Base-by-base conservation (phyloP, 2,888 invertebrate species). In the Brachynemurus nebulosus region DNA sequence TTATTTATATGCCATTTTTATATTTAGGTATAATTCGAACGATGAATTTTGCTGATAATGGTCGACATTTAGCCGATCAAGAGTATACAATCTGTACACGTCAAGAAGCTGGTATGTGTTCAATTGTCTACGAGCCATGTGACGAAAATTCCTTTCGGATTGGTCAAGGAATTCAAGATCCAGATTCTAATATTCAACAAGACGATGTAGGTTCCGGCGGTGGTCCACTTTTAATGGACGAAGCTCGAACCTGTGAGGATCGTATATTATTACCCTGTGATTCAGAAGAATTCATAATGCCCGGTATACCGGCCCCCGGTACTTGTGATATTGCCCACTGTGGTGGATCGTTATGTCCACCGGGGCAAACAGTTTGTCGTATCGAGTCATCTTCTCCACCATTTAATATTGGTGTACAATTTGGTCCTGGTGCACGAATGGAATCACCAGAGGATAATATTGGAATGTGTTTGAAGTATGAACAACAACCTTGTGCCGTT, bases 41-140 rank as follows among this genome's bases (percentile, higher is more conserved):
- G 0, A 79, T 86, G 62, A 88, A 88, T 63, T 88, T 79, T 58
- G 81, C 86, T 1, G 77, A 79, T 19, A 88, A 88, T 55, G 88
- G 88, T 0, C 73, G 88, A 0, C 85, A 86, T 57, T 65, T 88
- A 19, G 80, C 88, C 1, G 70, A 76, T 50, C 86, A 86, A 57
- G 78, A 86, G 53, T 86, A 89, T 64, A 72, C 73, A 41, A 74
- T 84, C 6, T 89, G 88, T 57, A 70, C 86, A 50, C 67, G 85
- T 3, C 76, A 79, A 53, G 81, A 78, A 55, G 58, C 59, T 9
- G 78, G 74, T 1, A 78, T 76, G 71, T 88, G 88, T 55, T 79
- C 82, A 2, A 76, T 88, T 14, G 68, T 76, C 11, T 88, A 89
- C 62, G 69, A 76, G 46, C 84, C 85, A 0, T 89, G 88, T 52